A percentile compares a stretch with the other conserved stretches of the same genome.
phyloP scores from a whole-genome alignment of 1,140 invertebrate species.

The Meloidogyne hapla region DNA sequence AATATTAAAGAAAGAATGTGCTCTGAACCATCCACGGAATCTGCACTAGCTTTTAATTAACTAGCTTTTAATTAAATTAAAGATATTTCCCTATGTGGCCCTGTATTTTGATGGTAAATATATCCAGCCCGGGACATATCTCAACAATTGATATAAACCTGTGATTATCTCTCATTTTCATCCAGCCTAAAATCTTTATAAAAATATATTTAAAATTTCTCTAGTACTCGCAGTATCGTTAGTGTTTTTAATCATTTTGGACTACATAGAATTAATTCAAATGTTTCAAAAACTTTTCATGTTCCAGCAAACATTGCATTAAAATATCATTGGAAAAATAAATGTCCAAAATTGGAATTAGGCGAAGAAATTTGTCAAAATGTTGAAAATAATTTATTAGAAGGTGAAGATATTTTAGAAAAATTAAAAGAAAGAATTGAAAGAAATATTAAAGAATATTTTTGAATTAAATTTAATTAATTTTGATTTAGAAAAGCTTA shows the following conservation, averaged over 20 bases:
- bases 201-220: slow-evolving; percentile 8
- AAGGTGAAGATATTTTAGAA: slow-evolving; percentile 1
- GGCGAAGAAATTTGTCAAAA: slow-evolving; percentile 21
- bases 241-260: slow-evolving; percentile 93
- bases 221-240: slow-evolving; percentile 76
- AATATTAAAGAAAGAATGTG: too few species aligned
- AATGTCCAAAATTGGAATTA: slow-evolving; percentile 72
- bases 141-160: too few species aligned
- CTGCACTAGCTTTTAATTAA: too few species aligned
- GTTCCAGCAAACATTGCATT: slow-evolving; percentile 79
- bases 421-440: slow-evolving; percentile 11
- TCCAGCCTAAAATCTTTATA: background rate
- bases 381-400: slow-evolving; percentile 6
- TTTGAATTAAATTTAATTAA: background rate
- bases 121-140: too few species aligned
- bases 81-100: too few species aligned
- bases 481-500: background rate
- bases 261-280: slow-evolving; percentile 70
- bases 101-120: too few species aligned
- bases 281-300: slow-evolving; percentile 67
- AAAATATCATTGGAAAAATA: slow-evolving; percentile 85
- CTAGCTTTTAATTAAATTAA: too few species aligned
- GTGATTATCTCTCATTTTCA: background rate
- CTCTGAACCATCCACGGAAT: too few species aligned
- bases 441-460: background rate